phyloP scores from a whole-genome alignment of 2,888 invertebrate genomes.

The Lasioglossum malachurum region DNA sequence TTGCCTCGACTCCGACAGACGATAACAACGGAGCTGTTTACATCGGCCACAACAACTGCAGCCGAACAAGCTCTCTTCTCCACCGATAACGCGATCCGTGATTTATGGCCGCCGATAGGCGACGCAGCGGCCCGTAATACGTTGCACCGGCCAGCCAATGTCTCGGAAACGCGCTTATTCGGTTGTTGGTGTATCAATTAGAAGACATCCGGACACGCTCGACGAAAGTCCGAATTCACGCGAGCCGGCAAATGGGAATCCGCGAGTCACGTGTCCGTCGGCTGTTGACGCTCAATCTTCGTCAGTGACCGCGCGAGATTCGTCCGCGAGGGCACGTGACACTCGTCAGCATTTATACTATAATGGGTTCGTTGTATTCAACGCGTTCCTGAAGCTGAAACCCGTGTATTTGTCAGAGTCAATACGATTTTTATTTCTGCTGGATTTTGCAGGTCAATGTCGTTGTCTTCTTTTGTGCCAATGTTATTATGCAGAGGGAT shows the following conservation, averaged over 20 bases:
- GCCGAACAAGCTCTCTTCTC: constrained; percentile 69
- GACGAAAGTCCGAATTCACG: constrained; percentile 39
- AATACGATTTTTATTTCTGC: not conserved
- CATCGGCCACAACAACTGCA: constrained; percentile 65
- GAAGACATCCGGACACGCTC: constrained; percentile 29
- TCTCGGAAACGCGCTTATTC: constrained; percentile 46
- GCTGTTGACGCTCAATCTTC: constrained; percentile 27
- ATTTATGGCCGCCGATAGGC: constrained; percentile 75
- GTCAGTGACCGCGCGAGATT: not conserved
- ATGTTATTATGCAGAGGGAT: not conserved
- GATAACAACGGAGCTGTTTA: constrained; percentile 71
- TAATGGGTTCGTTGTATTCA: not conserved
- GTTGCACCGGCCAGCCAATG: constrained; percentile 30
- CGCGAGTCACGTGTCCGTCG: not conserved
- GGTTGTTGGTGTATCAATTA: constrained; percentile 26
- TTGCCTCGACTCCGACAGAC: constrained; percentile 22
- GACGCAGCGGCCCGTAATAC: constrained; percentile 43
- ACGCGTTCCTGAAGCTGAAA: not conserved
- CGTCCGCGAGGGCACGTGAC: not conserved
- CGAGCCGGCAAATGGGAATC: constrained; percentile 18
- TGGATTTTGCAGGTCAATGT: not conserved
- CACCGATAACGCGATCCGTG: constrained; percentile 71
- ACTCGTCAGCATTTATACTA: constrained; percentile 11
- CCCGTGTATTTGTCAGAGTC: not conserved
- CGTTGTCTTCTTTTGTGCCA: not conserved